These are phyloP conservation scores for Hassar affinis DNA, from an alignment of 2,113 vertebrate genomes.

Conservation along the genomic window DNA sequence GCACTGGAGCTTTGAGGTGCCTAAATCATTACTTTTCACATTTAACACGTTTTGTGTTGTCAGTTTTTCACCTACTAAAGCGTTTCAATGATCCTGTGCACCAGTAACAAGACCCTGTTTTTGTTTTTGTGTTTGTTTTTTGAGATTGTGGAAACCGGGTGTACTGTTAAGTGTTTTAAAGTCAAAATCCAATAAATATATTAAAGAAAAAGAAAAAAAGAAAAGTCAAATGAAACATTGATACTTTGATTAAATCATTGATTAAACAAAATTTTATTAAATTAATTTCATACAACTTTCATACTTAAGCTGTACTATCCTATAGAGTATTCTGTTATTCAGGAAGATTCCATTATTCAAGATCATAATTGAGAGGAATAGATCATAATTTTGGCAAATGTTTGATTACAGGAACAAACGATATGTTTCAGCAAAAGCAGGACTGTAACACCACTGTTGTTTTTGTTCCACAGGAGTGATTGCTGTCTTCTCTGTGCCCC, in stretches of 20 bases:
- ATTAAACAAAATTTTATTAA: background rate
- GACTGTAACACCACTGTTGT: background rate
- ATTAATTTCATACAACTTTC: no score
- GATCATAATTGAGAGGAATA: background rate
- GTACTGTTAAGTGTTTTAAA: no score
- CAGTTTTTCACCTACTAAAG: background rate
- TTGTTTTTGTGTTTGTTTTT: no score
- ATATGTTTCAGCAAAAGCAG: background rate
- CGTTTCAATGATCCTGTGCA: no score
- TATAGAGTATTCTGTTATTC: background rate
- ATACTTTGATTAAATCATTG: background rate
- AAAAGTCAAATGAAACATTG: background rate
- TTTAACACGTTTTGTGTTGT: background rate
- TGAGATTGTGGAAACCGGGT: no score
- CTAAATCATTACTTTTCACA: background rate
- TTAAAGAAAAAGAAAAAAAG: no score
- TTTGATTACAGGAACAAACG: background rate
- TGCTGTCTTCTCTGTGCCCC: slow-evolving; percentile 82
- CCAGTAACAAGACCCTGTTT: no score
- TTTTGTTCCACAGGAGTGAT: slow-evolving; percentile 77
- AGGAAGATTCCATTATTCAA: background rate
- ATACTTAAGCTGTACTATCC: background rate
- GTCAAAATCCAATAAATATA: no score
- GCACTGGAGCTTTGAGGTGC: background rate
- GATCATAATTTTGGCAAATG: no score